phyloP scores from a whole-genome alignment of 2,113 vertebrate genomes.

The Cisticola juncidis region DNA sequence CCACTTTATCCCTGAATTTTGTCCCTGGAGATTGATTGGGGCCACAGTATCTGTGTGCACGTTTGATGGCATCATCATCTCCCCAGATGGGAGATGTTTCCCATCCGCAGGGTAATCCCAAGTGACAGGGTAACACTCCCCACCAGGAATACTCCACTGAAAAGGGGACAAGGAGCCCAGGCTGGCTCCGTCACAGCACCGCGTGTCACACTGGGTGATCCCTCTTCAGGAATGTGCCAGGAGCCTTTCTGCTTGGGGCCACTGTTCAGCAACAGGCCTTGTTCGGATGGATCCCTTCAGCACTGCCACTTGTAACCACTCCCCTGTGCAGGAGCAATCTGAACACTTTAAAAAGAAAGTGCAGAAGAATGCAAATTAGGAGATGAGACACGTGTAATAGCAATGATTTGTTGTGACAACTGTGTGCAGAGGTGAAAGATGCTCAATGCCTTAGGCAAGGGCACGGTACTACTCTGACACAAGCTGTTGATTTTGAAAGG shows the following conservation, averaged over 20 bases:
- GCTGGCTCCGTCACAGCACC: fast-evolving
- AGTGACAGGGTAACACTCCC: not conserved
- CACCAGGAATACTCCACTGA: fast-evolving
- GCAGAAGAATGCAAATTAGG: not conserved
- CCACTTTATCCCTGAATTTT: not conserved
- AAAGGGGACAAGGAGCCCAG: not conserved
- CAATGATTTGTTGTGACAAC: not conserved
- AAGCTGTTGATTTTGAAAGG: not conserved
- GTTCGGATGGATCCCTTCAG: not conserved
- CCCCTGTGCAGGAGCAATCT: not conserved
- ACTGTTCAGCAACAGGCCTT: fast-evolving
- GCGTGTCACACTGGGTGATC: fast-evolving
- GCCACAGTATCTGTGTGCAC: fast-evolving
- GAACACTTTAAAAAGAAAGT: not conserved
- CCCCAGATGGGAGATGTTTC: not conserved
- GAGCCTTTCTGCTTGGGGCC: not conserved
- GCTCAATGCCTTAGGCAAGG: not conserved
- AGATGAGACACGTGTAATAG: not conserved
- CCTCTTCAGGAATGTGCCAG: not conserved
- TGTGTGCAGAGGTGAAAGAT: not conserved
- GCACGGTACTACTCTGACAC: not conserved
- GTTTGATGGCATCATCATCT: not conserved
- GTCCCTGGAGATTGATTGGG: not conserved
- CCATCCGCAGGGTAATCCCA: not conserved
- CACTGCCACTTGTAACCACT: not conserved